These are phyloP conservation scores for Drosophila burlai DNA, from an alignment of 1,140 invertebrate species.

Conservation along the genomic window DNA sequence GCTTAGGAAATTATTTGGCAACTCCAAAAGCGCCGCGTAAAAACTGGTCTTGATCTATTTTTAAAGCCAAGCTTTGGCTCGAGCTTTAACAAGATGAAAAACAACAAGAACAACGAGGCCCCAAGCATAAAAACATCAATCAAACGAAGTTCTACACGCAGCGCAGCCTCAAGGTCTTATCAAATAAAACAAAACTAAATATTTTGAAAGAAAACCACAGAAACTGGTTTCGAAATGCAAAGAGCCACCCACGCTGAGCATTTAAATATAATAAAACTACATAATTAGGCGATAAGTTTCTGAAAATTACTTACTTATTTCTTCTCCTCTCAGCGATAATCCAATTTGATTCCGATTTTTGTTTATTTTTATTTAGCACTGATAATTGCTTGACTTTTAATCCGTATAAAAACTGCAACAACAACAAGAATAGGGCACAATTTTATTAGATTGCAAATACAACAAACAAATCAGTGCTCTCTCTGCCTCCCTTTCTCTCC, in stretches of 20 bases:
- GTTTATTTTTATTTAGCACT: slow-evolving; percentile 33
- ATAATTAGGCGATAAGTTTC: slow-evolving; percentile 29
- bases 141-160: slow-evolving; percentile 49
- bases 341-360: slow-evolving; percentile 52
- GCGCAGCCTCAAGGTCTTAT: slow-evolving; percentile 55
- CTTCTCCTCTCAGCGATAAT: slow-evolving; percentile 31
- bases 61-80: slow-evolving; percentile 42
- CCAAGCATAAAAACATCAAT: slow-evolving; percentile 55
- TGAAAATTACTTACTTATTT: slow-evolving; percentile 32
- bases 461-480: slow-evolving; percentile 24
- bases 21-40: slow-evolving; percentile 15
- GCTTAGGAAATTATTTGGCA: slow-evolving; percentile 44
- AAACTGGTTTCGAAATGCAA: slow-evolving; percentile 47
- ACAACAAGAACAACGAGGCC: not conserved
- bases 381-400: slow-evolving; percentile 49
- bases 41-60: slow-evolving; percentile 64
- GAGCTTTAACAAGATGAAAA: slow-evolving; percentile 24
- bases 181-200: slow-evolving; percentile 12
- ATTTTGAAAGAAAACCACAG: slow-evolving; percentile 2
- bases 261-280: slow-evolving; percentile 3
- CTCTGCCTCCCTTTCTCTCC: not conserved
- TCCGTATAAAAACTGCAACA: slow-evolving; percentile 30
- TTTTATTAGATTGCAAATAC: slow-evolving; percentile 50
- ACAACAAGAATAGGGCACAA: slow-evolving; percentile 25
- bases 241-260: slow-evolving; percentile 28